A percentile compares a stretch with the other conserved stretches of the same genome.
phyloP scores from a whole-genome alignment of 1,140 invertebrate species.

The Phthorimaea operculella region DNA sequence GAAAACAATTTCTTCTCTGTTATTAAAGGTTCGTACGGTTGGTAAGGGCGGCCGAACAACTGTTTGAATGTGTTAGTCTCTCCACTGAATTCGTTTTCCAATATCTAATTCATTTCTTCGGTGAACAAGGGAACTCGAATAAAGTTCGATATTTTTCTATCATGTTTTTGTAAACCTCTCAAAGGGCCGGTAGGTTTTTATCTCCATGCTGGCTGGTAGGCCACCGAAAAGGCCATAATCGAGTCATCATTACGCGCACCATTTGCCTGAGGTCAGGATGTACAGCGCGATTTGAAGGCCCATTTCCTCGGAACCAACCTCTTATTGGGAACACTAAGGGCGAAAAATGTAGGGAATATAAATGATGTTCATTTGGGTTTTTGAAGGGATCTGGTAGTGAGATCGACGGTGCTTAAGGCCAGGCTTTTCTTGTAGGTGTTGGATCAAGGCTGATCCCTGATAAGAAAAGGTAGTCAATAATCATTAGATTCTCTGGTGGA shows the following conservation, averaged over 20 bases:
- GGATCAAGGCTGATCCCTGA: too few relatives aligned
- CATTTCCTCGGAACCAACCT: neutral
- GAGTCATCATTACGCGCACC: neutral
- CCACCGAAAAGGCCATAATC: neutral
- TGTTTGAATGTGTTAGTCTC: neutral
- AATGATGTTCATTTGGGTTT: neutral
- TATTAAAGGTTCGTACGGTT: too few relatives aligned
- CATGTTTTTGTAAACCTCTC: too few relatives aligned
- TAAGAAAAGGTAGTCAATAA: too few relatives aligned
- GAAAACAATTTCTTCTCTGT: too few relatives aligned
- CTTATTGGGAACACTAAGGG: neutral
- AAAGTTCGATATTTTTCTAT: neutral
- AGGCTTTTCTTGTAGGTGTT: too few relatives aligned
- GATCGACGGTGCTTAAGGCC: neutral
- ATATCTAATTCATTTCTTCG: neutral
- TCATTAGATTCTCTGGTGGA: too few relatives aligned
- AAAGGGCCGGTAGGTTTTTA: too few relatives aligned
- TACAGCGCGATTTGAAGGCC: neutral
- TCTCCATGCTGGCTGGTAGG: too few relatives aligned
- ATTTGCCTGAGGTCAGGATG: neutral
- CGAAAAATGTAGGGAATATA: constrained; percentile 1
- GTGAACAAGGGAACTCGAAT: neutral
- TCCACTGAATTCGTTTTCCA: neutral
- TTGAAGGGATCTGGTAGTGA: neutral
- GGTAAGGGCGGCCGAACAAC: too few relatives aligned